Base-by-base conservation (phyloP, 1,140 invertebrate genomes). In the Diorhabda carinulata region DNA sequence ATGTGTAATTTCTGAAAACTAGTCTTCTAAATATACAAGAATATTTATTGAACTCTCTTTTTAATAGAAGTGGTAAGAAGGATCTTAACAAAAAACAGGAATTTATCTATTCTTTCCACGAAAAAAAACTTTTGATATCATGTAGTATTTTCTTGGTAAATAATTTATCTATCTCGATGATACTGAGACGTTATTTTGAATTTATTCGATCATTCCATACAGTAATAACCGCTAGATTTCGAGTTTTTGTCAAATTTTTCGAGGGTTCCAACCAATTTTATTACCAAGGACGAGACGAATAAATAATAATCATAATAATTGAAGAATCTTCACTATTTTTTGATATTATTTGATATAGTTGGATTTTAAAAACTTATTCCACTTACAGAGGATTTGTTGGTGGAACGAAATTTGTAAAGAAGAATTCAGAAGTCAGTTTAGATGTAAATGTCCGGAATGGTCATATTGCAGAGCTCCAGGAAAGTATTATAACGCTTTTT, bases 321-420 rank as follows among this genome's bases (percentile, higher is more conserved):
- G 8, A 61, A 61, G 2, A 8, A 61, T 61, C 43, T 65, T 57
- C 57, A 41, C 8, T 64, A n/a, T 43, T 9, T 7, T n/a, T 44
- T 44, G 4, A 7, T 7, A 3, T 44, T 45, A 45, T 2, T 0
- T 45, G 2, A 45, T 45, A 25, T 52, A 5, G 2, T 64, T 45
- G 8, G 62, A 9, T 45, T 25, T 25, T 25, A 25, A 25, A 25
- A 25, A 25, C 25, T 25, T 25, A 25, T 25, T 25, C 2, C 25
- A 25, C 25, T 52, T 71, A 72, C 59, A 95, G 93, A 87, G 94
- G 78, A 94, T 91, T 43, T 95, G 94, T 79, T 95, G 92, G 92
- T 95, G 92, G 91, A 95, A 95, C 80, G 94, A 96, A 83, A 88
- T 94, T 3, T 96, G 94, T 82, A 95, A 96, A 80, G 92, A 94